A percentile compares a stretch with the other conserved stretches of the same genome.
phyloP scores from a whole-genome alignment of 2,888 invertebrate genomes.

The Lordiphosa fenestrarum region DNA sequence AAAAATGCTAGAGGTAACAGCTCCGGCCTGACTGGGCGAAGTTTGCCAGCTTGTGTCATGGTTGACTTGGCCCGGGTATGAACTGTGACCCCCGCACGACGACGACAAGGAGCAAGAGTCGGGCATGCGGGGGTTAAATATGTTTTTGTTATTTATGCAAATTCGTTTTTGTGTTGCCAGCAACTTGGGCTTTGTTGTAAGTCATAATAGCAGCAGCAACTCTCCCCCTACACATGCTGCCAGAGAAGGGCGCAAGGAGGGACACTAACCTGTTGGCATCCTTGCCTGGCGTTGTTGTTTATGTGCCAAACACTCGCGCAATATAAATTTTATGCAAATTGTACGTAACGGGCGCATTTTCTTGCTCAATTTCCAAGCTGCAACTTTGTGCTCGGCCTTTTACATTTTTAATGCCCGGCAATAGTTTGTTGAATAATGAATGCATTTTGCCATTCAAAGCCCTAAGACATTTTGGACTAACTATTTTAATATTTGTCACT shows the following conservation, averaged over 20 bases:
- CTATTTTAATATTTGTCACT: slow-evolving; percentile 52
- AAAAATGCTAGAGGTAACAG: slow-evolving; percentile 41
- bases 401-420: slow-evolving; percentile 61
- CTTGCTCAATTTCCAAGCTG: slow-evolving; percentile 60
- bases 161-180: slow-evolving; percentile 67
- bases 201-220: slow-evolving; percentile 49
- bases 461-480: slow-evolving; percentile 31
- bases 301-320: slow-evolving; percentile 57
- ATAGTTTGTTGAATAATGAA: slow-evolving; percentile 64
- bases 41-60: slow-evolving; percentile 59
- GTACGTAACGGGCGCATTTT: slow-evolving; percentile 57
- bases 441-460: slow-evolving; percentile 35
- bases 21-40: slow-evolving; percentile 47
- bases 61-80: slow-evolving; percentile 57
- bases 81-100: slow-evolving; percentile 54
- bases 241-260: neutral
- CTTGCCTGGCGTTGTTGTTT: slow-evolving; percentile 53
- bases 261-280: slow-evolving; percentile 65
- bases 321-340: slow-evolving; percentile 61
- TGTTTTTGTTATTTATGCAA: slow-evolving; percentile 72
- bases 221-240: slow-evolving; percentile 23
- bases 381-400: slow-evolving; percentile 46
- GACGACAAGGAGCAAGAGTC: slow-evolving; percentile 42
- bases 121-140: slow-evolving; percentile 55
- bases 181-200: slow-evolving; percentile 63